These are phyloP conservation scores for Clostera curtula DNA, from an alignment of 2,888 invertebrate species.

Conservation along the genomic window DNA sequence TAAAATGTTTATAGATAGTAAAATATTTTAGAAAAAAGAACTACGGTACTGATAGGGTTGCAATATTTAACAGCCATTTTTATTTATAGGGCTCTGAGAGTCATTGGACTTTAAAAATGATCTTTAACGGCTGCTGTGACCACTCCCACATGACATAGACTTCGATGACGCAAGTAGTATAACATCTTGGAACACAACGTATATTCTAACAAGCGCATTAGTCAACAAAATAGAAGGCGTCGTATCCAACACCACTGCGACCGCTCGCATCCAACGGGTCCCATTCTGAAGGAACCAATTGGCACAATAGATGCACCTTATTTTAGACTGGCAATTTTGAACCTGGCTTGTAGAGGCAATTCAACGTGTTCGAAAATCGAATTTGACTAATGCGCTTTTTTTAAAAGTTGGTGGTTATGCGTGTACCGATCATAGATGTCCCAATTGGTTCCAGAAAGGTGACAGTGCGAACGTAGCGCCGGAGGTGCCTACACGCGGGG, in stretches of 20 bases:
- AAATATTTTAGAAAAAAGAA: too few relatives aligned
- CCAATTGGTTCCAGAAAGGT: constrained; percentile 72
- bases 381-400: constrained; percentile 72
- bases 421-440: constrained; percentile 69
- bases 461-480: constrained; percentile 26
- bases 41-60: too few relatives aligned
- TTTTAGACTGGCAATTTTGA: constrained; percentile 40
- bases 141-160: too few relatives aligned
- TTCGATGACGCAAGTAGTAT: too few relatives aligned
- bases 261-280: constrained; percentile 65
- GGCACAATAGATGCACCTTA: constrained; percentile 58
- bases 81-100: too few relatives aligned
- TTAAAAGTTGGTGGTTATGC: constrained; percentile 68
- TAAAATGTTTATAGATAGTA: too few relatives aligned
- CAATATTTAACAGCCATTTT: too few relatives aligned
- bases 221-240: constrained; percentile 40
- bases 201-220: too few relatives aligned
- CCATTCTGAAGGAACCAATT: constrained; percentile 72
- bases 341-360: constrained; percentile 51
- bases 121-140: too few relatives aligned
- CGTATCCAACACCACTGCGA: constrained; percentile 61
- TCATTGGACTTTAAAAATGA: too few relatives aligned
- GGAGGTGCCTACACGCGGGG: constrained; percentile 19
- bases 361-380: constrained; percentile 45
- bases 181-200: too few relatives aligned